A percentile compares a stretch with the other conserved stretches of the same genome.
Evolutionary conservation across 1,140 invertebrate species (phyloP).

Genomic region (Coenobita brevimanus): DNA sequence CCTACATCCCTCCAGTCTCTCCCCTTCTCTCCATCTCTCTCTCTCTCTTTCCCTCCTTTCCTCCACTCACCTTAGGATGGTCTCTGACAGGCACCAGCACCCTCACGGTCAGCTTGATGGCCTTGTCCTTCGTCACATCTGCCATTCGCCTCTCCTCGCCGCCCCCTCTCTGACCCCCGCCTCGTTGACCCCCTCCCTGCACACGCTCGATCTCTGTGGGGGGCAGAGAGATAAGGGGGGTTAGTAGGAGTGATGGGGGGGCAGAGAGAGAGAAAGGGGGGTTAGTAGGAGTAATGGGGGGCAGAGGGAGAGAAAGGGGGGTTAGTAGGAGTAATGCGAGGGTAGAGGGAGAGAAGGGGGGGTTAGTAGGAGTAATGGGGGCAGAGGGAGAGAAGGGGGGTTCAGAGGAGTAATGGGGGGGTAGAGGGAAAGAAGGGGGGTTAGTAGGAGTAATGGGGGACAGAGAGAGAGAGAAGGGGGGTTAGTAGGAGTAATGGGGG

Average conservation of each 20-base stretch:
- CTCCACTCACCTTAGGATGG: constrained; percentile 83
- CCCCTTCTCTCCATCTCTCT: neutral
- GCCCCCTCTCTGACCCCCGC: constrained; percentile 20
- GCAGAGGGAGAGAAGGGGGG: neutral
- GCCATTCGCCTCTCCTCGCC: constrained; percentile 81
- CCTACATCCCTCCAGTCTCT: no score
- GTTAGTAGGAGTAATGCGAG: neutral
- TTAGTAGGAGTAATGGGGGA: neutral
- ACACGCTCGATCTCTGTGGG: constrained; percentile 80
- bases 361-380: neutral
- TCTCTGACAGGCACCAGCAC: constrained; percentile 90
- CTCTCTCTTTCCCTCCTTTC: neutral
- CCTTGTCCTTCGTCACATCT: constrained; percentile 90
- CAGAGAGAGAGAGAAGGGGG: neutral
- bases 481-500: neutral
- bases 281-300: neutral
- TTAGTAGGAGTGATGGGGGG: neutral
- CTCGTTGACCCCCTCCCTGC: constrained; percentile 75
- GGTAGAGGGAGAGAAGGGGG: constrained; percentile 12
- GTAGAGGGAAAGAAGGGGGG: neutral
- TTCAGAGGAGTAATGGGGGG: neutral
- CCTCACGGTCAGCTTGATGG: constrained; percentile 86
- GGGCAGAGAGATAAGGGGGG: constrained; percentile 36
- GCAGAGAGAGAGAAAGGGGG: neutral
- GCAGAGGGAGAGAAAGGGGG: neutral